Percentiles rank a stretch among this genome's conserved stretches.
phyloP scores from a whole-genome alignment of 2,797 vertebrate species.

The Gephyroberyx darwinii region DNA sequence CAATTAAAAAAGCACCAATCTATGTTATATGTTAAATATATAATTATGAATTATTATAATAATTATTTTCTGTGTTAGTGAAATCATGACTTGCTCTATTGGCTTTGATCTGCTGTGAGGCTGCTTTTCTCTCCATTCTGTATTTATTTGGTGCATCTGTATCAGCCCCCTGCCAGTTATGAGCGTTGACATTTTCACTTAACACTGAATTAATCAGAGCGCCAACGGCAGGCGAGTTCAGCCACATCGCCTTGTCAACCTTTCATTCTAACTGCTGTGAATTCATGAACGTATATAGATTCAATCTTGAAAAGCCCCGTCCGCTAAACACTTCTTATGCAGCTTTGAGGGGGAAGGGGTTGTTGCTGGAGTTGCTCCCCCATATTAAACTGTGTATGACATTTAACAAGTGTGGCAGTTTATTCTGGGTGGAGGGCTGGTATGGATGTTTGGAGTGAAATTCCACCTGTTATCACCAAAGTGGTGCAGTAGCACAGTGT shows the following conservation, averaged over 20 bases:
- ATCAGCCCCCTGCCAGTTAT: background rate
- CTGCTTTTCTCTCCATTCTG: background rate
- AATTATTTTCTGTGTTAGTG: background rate
- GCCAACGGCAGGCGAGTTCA: background rate
- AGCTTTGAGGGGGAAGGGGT: background rate
- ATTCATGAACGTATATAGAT: background rate
- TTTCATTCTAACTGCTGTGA: constrained; percentile 2
- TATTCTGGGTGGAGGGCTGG: too few relatives aligned
- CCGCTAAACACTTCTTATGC: background rate
- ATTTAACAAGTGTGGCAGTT: background rate
- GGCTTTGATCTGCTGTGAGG: too few relatives aligned
- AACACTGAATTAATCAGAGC: background rate
- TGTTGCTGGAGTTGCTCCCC: background rate
- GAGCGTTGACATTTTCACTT: background rate
- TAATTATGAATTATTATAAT: too few relatives aligned
- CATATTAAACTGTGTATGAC: constrained; percentile 1
- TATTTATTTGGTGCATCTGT: background rate
- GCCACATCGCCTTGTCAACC: background rate
- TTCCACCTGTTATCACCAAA: too few relatives aligned
- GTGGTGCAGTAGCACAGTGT: too few relatives aligned
- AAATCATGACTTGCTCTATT: too few relatives aligned
- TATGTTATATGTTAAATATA: too few relatives aligned
- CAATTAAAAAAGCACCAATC: too few relatives aligned
- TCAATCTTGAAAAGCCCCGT: too few relatives aligned
- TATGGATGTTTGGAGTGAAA: too few relatives aligned